A percentile compares a stretch with the other conserved stretches of the same genome.
These are phyloP conservation scores for Sarcophaga peregrina DNA, from an alignment of 1,140 invertebrate genomes.

Conservation along the genomic window DNA sequence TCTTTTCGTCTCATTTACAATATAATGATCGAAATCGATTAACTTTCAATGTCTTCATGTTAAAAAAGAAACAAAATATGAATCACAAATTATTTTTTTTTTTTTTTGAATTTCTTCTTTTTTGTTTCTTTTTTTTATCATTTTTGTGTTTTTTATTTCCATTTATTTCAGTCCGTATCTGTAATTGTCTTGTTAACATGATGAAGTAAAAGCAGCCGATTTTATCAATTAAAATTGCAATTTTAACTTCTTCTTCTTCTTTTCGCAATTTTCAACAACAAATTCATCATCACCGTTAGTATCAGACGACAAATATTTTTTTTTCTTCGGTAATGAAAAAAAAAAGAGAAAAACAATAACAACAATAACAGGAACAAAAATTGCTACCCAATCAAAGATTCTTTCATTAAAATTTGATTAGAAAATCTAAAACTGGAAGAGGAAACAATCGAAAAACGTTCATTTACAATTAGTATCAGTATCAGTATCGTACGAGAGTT, in stretches of 20 bases:
- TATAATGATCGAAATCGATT: neutral
- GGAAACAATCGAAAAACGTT: neutral
- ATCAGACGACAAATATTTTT: neutral
- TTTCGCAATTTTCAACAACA: conserved; percentile 2
- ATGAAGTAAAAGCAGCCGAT: neutral
- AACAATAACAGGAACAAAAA: too few species aligned
- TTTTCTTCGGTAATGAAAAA: neutral
- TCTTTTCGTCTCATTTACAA: too few species aligned
- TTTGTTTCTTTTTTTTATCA: neutral
- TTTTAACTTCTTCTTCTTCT: neutral
- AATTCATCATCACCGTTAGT: neutral
- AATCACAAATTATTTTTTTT: neutral
- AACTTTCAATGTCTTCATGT: neutral
- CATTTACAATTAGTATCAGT: conserved; percentile 22
- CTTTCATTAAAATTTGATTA: neutral
- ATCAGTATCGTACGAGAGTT: neutral
- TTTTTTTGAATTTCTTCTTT: too few species aligned
- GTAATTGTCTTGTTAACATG: conserved; percentile 3
- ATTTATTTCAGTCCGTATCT: neutral
- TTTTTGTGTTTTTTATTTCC: too few species aligned
- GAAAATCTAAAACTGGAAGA: neutral
- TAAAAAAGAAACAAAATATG: neutral
- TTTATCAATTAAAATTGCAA: conserved; percentile 24
- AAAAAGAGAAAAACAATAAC: neutral
- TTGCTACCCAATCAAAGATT: neutral